These are phyloP conservation scores for Rhorus exstirpatorius DNA, from an alignment of 2,888 invertebrate genomes.

Conservation along the genomic window DNA sequence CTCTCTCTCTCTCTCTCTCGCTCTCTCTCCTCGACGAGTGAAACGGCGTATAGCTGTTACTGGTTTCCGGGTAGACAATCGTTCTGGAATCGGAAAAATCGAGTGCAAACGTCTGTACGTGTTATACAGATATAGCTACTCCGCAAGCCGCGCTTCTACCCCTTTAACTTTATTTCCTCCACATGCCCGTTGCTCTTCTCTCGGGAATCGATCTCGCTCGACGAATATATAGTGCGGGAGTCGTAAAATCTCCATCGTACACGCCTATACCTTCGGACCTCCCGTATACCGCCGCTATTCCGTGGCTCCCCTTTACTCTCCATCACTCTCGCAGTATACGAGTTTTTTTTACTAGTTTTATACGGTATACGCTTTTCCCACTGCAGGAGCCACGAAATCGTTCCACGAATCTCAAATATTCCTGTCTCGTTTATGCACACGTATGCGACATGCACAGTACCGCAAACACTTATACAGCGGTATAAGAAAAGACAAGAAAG, in stretches of 20 bases:
- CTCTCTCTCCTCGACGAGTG: slow-evolving; percentile 47
- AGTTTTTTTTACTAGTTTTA: background rate
- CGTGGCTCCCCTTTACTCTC: background rate
- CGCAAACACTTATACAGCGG: slow-evolving; percentile 9
- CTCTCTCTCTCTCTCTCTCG: slow-evolving; percentile 33
- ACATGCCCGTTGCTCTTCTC: slow-evolving; percentile 63
- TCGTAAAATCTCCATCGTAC: slow-evolving; percentile 44
- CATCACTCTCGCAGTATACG: background rate
- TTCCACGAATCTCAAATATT: slow-evolving; percentile 49
- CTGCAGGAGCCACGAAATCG: slow-evolving; percentile 52
- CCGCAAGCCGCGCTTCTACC: slow-evolving; percentile 68
- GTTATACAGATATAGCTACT: background rate
- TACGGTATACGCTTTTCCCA: slow-evolving; percentile 20
- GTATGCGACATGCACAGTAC: background rate
- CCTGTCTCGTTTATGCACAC: slow-evolving; percentile 14
- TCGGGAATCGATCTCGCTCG: slow-evolving; percentile 61
- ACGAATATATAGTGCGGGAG: slow-evolving; percentile 54
- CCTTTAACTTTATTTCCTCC: slow-evolving; percentile 61
- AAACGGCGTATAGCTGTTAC: slow-evolving; percentile 49
- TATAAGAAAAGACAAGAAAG: slow-evolving; percentile 18
- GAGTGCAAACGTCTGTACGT: slow-evolving; percentile 20
- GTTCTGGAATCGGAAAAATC: slow-evolving; percentile 57
- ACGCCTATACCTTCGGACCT: background rate
- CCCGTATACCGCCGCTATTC: background rate
- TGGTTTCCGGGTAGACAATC: slow-evolving; percentile 60